phyloP scores from a whole-genome alignment of 2,888 invertebrate species.

The Temnothorax rugatulus region DNA sequence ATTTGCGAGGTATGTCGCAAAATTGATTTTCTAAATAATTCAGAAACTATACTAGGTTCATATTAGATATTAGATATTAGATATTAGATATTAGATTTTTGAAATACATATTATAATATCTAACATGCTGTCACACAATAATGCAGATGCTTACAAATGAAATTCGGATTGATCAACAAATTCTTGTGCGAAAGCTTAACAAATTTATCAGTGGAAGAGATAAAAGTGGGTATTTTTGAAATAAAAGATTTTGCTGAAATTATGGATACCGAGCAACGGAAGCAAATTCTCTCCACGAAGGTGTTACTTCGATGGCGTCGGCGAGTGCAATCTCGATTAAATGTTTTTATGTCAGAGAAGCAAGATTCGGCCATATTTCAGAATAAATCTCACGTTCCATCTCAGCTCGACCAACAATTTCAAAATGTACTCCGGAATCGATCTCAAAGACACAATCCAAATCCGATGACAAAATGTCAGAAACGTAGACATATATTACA shows the following conservation, averaged over 20 bases:
- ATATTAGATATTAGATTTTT: slow-evolving; percentile 5
- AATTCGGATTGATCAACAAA: slow-evolving; percentile 46
- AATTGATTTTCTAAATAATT: neutral
- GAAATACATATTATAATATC: neutral
- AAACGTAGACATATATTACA: slow-evolving; percentile 11
- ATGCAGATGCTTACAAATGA: slow-evolving; percentile 37
- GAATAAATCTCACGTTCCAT: neutral
- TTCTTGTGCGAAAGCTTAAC: neutral
- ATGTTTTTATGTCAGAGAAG: neutral
- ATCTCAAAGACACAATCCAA: neutral
- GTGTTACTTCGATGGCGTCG: neutral
- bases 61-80: too few relatives aligned
- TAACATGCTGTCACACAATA: neutral
- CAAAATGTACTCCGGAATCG: neutral
- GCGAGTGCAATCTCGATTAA: neutral
- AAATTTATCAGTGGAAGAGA: neutral
- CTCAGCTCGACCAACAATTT: neutral
- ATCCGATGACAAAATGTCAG: neutral
- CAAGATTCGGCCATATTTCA: neutral
- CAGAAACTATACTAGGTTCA: neutral
- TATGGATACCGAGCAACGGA: neutral
- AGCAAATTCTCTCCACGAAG: neutral
- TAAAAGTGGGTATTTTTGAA: neutral
- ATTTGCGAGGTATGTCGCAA: slow-evolving; percentile 44
- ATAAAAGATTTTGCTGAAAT: slow-evolving; percentile 13